phyloP scores from a whole-genome alignment of 2,797 vertebrate species.

The Buceros bicornis region DNA sequence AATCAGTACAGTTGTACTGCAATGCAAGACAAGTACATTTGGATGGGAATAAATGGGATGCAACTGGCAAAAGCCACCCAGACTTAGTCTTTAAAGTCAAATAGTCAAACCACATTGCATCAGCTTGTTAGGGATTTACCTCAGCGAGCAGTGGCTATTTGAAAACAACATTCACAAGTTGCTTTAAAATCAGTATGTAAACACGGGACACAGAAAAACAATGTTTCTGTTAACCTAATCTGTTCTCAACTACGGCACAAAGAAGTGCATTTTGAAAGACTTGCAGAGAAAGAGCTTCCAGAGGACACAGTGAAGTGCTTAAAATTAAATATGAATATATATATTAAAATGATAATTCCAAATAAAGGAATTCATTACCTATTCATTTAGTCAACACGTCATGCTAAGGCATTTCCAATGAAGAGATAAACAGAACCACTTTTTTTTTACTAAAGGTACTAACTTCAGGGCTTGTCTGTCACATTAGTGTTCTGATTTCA shows the following conservation, averaged over 20 bases:
- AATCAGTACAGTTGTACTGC: neutral
- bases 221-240: neutral
- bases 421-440: neutral
- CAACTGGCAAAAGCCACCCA: neutral
- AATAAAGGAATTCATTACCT: neutral
- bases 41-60: neutral
- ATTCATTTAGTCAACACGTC: neutral
- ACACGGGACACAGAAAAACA: conserved; percentile 1
- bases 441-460: neutral
- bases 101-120: neutral
- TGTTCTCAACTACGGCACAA: neutral
- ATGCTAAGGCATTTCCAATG: neutral
- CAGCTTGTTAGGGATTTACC: neutral
- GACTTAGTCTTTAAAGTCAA: neutral
- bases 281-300: neutral
- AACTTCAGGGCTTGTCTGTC: neutral
- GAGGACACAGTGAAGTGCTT: neutral
- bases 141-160: neutral
- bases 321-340: neutral
- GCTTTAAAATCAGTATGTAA: conserved; percentile 12
- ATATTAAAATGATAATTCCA: neutral
- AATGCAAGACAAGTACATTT: fast-evolving
- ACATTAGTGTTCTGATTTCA: neutral
- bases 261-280: neutral
- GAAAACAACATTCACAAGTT: neutral